Conservation (phyloP, 2,888 invertebrate species). For the Stenodera caucasica region DNA sequence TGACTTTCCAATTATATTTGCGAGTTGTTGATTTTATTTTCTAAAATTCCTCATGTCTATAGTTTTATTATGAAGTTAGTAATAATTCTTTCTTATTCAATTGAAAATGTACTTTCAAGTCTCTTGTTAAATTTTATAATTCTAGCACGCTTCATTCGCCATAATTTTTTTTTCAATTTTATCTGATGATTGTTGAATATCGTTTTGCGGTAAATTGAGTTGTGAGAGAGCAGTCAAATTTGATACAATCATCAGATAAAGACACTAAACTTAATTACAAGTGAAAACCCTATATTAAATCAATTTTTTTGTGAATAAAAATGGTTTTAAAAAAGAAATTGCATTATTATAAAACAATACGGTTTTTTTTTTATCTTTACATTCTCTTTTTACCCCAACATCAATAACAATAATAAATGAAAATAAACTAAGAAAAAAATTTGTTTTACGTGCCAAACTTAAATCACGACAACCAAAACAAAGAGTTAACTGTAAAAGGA, state of each 20-base stretch:
- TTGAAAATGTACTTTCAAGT: too few species aligned
- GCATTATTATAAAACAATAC: neutral
- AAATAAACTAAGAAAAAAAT: neutral
- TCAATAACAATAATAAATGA: neutral
- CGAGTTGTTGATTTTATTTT: too few species aligned
- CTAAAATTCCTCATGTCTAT: too few species aligned
- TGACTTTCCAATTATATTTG: too few species aligned
- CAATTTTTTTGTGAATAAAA: neutral
- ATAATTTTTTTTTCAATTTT: too few species aligned
- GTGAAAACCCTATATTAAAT: slow-evolving; percentile 1
- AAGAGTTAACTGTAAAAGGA: slow-evolving; percentile 6
- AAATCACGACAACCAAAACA: slow-evolving; percentile 8
- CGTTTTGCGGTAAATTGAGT: neutral
- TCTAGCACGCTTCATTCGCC: too few species aligned
- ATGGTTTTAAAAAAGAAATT: neutral
- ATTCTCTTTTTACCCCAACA: slow-evolving; percentile 1
- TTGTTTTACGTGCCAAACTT: slow-evolving; percentile 4
- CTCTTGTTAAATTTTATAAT: too few species aligned
- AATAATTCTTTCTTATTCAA: too few species aligned
- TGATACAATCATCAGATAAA: slow-evolving; percentile 1
- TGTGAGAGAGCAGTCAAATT: neutral
- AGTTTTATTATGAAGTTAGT: too few species aligned
- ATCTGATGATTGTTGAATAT: too few species aligned
- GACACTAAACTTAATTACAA: neutral
- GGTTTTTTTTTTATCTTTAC: neutral